phyloP scores from a whole-genome alignment of 2,888 invertebrate genomes.

The Synergus gifuensis region DNA sequence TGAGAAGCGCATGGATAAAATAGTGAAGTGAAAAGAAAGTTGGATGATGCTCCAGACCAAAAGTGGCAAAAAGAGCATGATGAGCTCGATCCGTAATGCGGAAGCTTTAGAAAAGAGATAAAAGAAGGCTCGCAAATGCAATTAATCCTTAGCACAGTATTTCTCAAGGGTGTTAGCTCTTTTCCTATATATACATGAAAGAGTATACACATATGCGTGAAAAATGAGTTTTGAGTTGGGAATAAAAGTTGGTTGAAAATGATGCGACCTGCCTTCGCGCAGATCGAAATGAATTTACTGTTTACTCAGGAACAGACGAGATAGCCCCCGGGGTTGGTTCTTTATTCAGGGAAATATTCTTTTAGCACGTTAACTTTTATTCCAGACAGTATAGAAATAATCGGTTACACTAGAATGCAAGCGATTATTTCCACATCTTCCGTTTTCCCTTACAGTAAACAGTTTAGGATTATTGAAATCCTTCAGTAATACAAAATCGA shows the following conservation, averaged over 20 bases:
- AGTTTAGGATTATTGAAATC: constrained; percentile 58
- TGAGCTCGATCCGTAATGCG: constrained; percentile 58
- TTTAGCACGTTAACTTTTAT: constrained; percentile 55
- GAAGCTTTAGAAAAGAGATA: constrained; percentile 67
- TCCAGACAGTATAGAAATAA: constrained; percentile 27
- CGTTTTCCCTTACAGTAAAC: constrained; percentile 48
- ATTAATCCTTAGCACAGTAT: constrained; percentile 64
- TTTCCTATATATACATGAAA: constrained; percentile 24
- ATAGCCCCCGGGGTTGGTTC: constrained; percentile 55
- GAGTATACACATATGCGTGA: constrained; percentile 22
- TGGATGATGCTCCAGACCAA: constrained; percentile 17
- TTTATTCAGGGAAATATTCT: constrained; percentile 58
- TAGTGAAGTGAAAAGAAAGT: constrained; percentile 23
- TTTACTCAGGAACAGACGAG: constrained; percentile 60
- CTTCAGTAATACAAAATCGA: constrained; percentile 27
- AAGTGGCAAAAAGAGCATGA: constrained; percentile 52
- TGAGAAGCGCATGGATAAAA: constrained; percentile 8
- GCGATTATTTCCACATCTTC: constrained; percentile 25
- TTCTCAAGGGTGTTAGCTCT: constrained; percentile 29
- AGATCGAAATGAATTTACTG: constrained; percentile 69
- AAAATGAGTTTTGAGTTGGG: constrained; percentile 22
- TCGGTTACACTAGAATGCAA: constrained; percentile 3
- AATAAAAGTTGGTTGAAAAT: constrained; percentile 58
- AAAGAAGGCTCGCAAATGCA: constrained; percentile 66
- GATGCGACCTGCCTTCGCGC: constrained; percentile 51